phyloP scores from a whole-genome alignment of 2,888 invertebrate species.

The Leptothorax acervorum region DNA sequence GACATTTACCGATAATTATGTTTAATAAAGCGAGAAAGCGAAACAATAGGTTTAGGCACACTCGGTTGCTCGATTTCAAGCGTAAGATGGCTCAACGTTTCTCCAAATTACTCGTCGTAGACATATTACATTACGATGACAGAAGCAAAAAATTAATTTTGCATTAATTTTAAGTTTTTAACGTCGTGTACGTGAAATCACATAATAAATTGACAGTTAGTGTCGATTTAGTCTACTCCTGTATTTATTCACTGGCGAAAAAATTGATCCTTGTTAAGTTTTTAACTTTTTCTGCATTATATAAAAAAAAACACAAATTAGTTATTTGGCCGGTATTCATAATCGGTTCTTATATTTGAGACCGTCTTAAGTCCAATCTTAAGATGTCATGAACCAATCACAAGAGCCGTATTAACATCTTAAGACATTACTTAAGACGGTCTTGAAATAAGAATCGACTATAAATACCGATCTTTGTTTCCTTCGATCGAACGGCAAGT shows the following conservation, averaged over 20 bases:
- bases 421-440: too few relatives aligned
- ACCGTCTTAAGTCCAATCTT: too few relatives aligned
- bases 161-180: neutral
- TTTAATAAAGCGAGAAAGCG: conserved; percentile 2
- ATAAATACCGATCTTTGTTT: neutral
- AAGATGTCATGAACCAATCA: too few relatives aligned
- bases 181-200: too few relatives aligned
- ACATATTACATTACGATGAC: neutral
- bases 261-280: too few relatives aligned
- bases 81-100: neutral
- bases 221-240: too few relatives aligned
- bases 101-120: neutral
- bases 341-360: too few relatives aligned
- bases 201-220: too few relatives aligned
- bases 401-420: too few relatives aligned
- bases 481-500: neutral
- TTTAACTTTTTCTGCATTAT: neutral
- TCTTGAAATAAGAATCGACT: too few relatives aligned
- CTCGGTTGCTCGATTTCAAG: neutral
- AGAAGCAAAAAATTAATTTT: neutral
- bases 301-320: neutral
- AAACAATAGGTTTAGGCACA: neutral
- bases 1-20: neutral
- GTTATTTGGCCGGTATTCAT: too few relatives aligned
- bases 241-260: too few relatives aligned